Evolutionary conservation across 2,113 vertebrate genomes (phyloP).

Genomic region (Bombycilla garrulus): DNA sequence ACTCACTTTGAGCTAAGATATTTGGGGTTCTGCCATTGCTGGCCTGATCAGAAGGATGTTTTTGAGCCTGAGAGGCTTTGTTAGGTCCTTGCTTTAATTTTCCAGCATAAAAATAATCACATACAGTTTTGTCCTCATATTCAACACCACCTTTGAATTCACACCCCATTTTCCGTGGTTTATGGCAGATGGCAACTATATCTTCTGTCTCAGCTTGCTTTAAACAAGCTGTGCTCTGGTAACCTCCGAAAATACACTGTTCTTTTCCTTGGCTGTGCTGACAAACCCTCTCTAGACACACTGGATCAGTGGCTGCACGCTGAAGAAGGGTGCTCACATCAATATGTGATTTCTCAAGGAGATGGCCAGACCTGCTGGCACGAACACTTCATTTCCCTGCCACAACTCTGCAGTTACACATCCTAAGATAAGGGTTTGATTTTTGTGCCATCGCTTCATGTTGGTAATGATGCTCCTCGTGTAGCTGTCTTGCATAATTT

Average conservation of each 20-base stretch:
- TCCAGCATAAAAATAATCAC: not conserved
- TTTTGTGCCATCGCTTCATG: not conserved
- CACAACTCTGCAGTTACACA: not conserved
- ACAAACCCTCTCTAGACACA: not conserved
- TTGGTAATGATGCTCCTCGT: not conserved
- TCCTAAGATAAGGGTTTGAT: not conserved
- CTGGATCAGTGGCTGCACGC: not conserved
- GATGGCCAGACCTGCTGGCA: not conserved
- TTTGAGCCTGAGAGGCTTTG: not conserved
- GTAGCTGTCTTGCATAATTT: not conserved
- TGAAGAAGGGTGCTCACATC: not conserved
- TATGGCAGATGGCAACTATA: not conserved
- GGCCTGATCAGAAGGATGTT: not conserved
- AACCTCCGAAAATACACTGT: not conserved
- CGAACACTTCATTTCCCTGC: not conserved
- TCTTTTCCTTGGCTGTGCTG: not conserved
- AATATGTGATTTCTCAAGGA: fast-evolving
- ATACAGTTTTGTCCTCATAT: not conserved
- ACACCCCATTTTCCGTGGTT: not conserved
- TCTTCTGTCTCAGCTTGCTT: not conserved
- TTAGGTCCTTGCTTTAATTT: not conserved
- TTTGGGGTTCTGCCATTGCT: not conserved
- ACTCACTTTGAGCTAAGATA: not conserved
- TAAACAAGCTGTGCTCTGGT: not conserved
- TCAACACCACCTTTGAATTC: not conserved